A percentile compares a stretch with the other conserved stretches of the same genome.
phyloP scores from a whole-genome alignment of 2,113 vertebrate genomes.

The Smithornis capensis region DNA sequence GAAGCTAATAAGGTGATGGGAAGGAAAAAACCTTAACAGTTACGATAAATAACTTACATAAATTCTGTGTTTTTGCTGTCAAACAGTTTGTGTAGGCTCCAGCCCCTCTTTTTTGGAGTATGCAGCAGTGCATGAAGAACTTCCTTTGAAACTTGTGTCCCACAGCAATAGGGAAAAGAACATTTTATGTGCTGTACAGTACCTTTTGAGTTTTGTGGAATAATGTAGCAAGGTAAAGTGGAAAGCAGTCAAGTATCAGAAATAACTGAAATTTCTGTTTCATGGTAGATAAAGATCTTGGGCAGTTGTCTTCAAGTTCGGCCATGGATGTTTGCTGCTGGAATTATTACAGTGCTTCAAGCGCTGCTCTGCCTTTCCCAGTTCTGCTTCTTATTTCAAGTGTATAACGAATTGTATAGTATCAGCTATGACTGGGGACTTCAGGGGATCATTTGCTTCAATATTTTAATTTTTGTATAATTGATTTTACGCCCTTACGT shows the following conservation, averaged over 20 bases:
- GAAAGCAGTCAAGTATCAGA: neutral
- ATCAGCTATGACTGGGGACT: neutral
- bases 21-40: neutral
- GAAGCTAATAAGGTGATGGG: neutral
- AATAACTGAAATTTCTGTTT: neutral
- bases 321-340: neutral
- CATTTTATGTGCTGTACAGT: accelerated
- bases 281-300: neutral
- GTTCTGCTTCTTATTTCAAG: neutral
- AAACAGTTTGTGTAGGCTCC: neutral
- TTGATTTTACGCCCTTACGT: neutral
- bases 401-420: neutral
- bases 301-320: neutral
- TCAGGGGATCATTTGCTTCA: neutral
- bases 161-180: neutral
- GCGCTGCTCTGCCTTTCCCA: neutral
- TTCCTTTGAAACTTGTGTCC: neutral
- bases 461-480: neutral
- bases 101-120: neutral
- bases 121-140: neutral
- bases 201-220: neutral
- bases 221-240: neutral
- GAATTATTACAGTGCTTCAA: neutral
- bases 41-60: neutral
- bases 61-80: neutral